A percentile compares a stretch with the other conserved stretches of the same genome.
phyloP scores from a whole-genome alignment of 2,113 vertebrate species.

The Phocoena phocoena region DNA sequence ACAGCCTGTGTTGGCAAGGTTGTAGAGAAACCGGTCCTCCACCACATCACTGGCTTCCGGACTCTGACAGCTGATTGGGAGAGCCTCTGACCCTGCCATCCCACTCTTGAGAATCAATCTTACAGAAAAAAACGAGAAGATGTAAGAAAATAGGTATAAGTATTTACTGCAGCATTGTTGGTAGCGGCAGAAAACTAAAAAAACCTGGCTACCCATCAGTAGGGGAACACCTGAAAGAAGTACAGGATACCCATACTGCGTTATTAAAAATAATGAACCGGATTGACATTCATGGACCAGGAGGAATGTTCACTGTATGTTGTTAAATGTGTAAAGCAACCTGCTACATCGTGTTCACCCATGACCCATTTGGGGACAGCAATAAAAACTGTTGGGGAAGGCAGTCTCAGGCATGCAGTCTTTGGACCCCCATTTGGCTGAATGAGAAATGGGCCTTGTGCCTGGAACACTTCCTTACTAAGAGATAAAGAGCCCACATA shows the following conservation, averaged over 20 bases:
- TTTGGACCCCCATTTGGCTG: background rate
- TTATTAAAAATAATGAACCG: conserved; percentile 2
- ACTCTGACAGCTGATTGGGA: background rate
- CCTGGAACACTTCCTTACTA: background rate
- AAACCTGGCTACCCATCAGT: background rate
- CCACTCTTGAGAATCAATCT: background rate
- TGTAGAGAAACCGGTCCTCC: background rate
- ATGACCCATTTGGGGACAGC: background rate
- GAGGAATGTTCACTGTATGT: background rate
- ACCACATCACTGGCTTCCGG: background rate
- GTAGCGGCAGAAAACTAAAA: background rate
- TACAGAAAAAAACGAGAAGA: background rate
- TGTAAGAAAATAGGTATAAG: background rate
- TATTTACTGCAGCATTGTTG: background rate
- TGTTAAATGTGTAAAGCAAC: background rate
- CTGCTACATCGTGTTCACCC: background rate
- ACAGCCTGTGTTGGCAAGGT: background rate
- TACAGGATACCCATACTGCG: accelerated
- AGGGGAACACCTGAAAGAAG: background rate
- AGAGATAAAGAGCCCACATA: background rate
- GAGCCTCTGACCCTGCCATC: background rate
- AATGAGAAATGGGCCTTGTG: background rate
- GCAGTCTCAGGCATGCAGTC: background rate
- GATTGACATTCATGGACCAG: background rate
- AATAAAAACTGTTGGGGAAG: background rate